Evolutionary conservation across 2,888 invertebrate species (phyloP), one percentile per base, ranked within the genome.

Genomic region (Creontiades dilutus): DNA sequence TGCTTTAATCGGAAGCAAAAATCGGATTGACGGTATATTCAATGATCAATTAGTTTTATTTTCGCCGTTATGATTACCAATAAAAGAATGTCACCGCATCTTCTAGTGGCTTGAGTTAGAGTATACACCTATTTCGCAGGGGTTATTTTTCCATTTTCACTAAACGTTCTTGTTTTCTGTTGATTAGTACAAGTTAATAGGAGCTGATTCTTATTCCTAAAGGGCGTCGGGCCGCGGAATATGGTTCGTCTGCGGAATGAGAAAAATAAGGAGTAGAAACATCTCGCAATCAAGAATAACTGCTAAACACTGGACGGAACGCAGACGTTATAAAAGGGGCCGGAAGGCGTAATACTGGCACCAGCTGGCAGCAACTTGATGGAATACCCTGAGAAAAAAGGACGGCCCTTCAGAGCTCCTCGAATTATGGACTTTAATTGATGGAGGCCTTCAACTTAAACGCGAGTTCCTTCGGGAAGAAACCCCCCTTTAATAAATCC

Each of bases 361-460:
- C 61, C 61, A 61, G 61, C 61, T 61, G 61, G 61, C 61, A 61
- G n/a, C 61, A 61, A 61, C 61, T 61, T 61, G 61, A 61, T 61
- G 61, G 61, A 61, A 61, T 61, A 61, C 61, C 61, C 19, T n/a
- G 16, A 16, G 61, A 19, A 61, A 61, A 61, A 61, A n/a, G 61
- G 61, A 19, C 9, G 19, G 19, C 61, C 61, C 61, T 61, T 61
- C 61, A n/a, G 52, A 52, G 52, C 52, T 52, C 16, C 52, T 52
- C 52, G 52, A 61, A 19, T 61, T 61, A 61, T 61, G 61, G 61
- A 61, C 61, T 61, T 61, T 61, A 61, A 61, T 61, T 61, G 61
- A 61, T 61, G 61, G 61, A 19, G 19, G 61, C 61, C 61, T 61
- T 61, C 61, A 61, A 61, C 61, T 19, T 61, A 61, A 61, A 61